A percentile compares a stretch with the other conserved stretches of the same genome.
These are phyloP conservation scores for Zaprionus lineosus DNA, from an alignment of 2,888 invertebrate species.

Conservation along the genomic window DNA sequence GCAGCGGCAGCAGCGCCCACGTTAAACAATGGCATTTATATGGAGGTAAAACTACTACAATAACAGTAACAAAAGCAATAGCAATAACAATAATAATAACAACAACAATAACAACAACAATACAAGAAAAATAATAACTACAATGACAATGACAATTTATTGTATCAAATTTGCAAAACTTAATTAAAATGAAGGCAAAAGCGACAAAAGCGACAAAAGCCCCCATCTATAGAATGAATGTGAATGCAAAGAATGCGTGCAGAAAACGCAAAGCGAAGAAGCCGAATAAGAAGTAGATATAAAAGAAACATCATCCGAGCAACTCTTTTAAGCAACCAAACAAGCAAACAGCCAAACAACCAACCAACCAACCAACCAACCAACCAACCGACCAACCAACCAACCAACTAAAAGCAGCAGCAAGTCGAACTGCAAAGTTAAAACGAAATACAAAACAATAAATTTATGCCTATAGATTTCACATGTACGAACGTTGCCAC, in stretches of 20 bases:
- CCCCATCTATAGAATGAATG: slow-evolving; percentile 18
- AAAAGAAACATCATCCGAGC: slow-evolving; percentile 46
- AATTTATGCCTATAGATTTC: slow-evolving; percentile 76
- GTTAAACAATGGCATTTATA: slow-evolving; percentile 78
- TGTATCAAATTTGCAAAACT: slow-evolving; percentile 48
- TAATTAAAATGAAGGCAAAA: slow-evolving; percentile 56
- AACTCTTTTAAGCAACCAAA: slow-evolving; percentile 13
- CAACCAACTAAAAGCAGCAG: slow-evolving; percentile 11
- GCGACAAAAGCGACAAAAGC: slow-evolving; percentile 14
- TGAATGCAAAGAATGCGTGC: slow-evolving; percentile 61
- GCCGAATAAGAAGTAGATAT: slow-evolving; percentile 34
- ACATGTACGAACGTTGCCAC: slow-evolving; percentile 63
- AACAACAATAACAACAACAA: slow-evolving; percentile 17
- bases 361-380: slow-evolving; percentile 3
- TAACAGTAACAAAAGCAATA: slow-evolving; percentile 10
- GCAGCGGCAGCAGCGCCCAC: slow-evolving; percentile 48
- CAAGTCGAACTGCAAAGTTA: slow-evolving; percentile 41
- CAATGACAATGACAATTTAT: slow-evolving; percentile 53
- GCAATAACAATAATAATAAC: not conserved
- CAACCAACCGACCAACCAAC: slow-evolving; percentile 1
- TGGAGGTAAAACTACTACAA: slow-evolving; percentile 68
- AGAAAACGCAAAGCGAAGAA: slow-evolving; percentile 36
- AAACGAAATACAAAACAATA: slow-evolving; percentile 69
- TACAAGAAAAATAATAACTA: slow-evolving; percentile 17
- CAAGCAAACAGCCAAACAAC: slow-evolving; percentile 3